Conservation (phyloP, 2,113 vertebrate genomes). For the Campylomormyrus tamandua region DNA sequence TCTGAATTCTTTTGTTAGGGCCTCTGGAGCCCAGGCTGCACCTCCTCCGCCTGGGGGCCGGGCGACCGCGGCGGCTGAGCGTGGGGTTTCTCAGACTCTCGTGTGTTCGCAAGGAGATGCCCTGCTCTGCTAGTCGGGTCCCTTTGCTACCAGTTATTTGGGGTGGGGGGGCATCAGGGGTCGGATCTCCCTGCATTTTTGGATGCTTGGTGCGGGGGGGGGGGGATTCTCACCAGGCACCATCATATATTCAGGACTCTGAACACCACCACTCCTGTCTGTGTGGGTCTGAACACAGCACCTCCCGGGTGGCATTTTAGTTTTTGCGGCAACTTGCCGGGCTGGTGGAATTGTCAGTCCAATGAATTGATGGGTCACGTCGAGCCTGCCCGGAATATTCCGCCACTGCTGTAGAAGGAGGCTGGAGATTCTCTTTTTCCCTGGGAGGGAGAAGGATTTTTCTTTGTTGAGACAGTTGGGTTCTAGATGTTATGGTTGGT, state of each 20-base stretch:
- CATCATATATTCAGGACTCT: background rate
- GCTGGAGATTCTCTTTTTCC: background rate
- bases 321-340: background rate
- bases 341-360: background rate
- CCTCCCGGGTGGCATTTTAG: background rate
- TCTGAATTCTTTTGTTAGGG: conserved; percentile 1
- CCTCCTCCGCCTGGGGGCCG: background rate
- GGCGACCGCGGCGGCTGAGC: background rate
- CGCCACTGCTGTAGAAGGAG: background rate
- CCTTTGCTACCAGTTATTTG: background rate
- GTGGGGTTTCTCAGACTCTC: background rate
- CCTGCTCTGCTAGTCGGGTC: background rate
- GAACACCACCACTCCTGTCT: background rate
- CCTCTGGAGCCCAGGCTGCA: background rate
- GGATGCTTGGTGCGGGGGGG: background rate
- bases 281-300: background rate
- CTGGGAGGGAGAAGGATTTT: background rate
- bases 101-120: background rate
- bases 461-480: background rate
- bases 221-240: background rate
- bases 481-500: background rate
- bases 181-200: background rate
- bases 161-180: background rate
- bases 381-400: background rate
- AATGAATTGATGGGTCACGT: background rate